Base-by-base conservation (phyloP, 1,140 invertebrate genomes). In the Drosophila miranda region DNA sequence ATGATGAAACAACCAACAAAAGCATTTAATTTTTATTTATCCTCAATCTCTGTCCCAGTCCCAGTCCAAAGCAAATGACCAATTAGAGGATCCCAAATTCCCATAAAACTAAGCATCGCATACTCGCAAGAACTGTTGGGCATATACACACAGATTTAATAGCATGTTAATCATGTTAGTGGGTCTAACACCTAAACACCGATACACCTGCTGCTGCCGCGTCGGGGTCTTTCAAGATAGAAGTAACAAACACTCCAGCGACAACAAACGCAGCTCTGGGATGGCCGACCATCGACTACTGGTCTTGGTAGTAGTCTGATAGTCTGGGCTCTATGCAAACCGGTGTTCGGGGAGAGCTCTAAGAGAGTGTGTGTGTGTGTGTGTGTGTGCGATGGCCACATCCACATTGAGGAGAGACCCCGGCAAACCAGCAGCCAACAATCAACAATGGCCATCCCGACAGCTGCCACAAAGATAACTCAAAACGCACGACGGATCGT, bases 401-500 rank as follows among this genome's bases (percentile, higher is more conserved):
- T 30, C 28, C 28, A 30, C 28, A 7, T 30, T 6, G 28, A 30
- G 14, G 26, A 49, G 50, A 19, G 28, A 51, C 21, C 30, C 43
- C 16, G 45, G 64, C 51, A 26, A 26, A 26, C 23, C 23, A 26
- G 23, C 23, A 56, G 60, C 61, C 53, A 72, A 49, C 61, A 68
- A 54, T 72, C 45, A 52, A 77, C 75, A 78, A 78, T 78, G 60
- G 74, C 63, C 41, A 75, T 75, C 72, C 72, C 62, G 73, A 68
- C 56, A 72, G 55, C 60, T 60, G 58, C 53, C 68, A 52, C 75
- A 70, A 8, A 77, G 58, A 78, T 72, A 62, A 59, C 62, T 74
- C 54, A 78, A 60, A 74, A 78, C 75, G 75, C 75, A 74, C 63
- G 62, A 78, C 62, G 60, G 58, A 69, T 78, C 76, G 76, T 78